A percentile compares a stretch with the other conserved stretches of the same genome.
These are phyloP conservation scores for Danio kyathit DNA, from an alignment of 2,797 vertebrate genomes.

Conservation along the genomic window DNA sequence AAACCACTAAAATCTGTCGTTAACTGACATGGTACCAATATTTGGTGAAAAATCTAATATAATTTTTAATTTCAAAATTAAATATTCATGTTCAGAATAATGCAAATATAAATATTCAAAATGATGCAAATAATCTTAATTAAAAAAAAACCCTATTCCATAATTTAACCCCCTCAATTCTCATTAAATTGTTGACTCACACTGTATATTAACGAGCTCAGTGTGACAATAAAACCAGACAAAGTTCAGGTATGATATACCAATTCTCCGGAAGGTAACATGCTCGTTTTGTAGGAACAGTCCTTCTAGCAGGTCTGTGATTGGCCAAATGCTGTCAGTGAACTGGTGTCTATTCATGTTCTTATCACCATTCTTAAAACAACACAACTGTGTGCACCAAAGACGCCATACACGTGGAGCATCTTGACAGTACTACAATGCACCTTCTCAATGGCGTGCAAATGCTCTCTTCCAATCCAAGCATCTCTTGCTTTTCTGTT, in stretches of 20 bases:
- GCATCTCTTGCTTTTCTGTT: slow-evolving; percentile 4
- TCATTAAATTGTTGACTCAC: slow-evolving; percentile 35
- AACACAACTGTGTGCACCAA: slow-evolving; percentile 17
- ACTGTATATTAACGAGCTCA: slow-evolving; percentile 11
- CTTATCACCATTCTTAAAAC: slow-evolving; percentile 25
- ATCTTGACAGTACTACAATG: slow-evolving; percentile 5
- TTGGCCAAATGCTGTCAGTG: not conserved
- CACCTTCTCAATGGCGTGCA: not conserved
- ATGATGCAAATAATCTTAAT: not conserved
- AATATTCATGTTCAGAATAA: not conserved
- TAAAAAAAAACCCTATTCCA: not conserved
- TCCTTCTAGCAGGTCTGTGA: slow-evolving; percentile 14
- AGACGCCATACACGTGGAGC: slow-evolving; percentile 1
- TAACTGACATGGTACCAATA: not conserved
- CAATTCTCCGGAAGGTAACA: slow-evolving; percentile 2
- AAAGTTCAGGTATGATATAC: slow-evolving; percentile 8
- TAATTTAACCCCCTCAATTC: slow-evolving; percentile 18
- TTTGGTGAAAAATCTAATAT: not conserved
- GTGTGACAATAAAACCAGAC: slow-evolving; percentile 18
- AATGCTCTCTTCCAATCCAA: not conserved
- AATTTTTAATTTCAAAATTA: not conserved
- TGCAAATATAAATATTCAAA: not conserved
- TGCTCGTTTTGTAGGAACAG: not conserved
- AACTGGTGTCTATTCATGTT: slow-evolving; percentile 16
- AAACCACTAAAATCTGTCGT: not conserved